phyloP scores from a whole-genome alignment of 2,113 vertebrate genomes.

The Microcebus murinus region DNA sequence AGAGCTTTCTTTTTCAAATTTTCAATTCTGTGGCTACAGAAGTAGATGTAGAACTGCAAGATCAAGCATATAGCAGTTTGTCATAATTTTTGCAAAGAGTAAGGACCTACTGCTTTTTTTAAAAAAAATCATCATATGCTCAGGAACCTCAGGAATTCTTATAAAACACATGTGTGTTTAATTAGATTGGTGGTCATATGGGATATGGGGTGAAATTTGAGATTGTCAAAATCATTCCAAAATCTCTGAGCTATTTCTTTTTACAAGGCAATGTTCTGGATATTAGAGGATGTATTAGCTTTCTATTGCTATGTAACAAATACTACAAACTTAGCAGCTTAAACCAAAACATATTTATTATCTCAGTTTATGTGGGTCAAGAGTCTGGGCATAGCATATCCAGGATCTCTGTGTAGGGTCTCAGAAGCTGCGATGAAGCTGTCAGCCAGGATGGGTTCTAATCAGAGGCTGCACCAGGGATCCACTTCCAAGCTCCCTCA shows the following conservation, averaged over 20 bases:
- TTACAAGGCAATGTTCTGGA: not conserved
- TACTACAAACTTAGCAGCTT: not conserved
- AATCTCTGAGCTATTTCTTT: not conserved
- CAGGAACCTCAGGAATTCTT: not conserved
- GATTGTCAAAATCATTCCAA: conserved; percentile 11
- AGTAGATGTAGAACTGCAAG: not conserved
- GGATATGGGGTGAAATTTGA: conserved; percentile 18
- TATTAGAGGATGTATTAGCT: not conserved
- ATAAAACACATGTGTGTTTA: not conserved
- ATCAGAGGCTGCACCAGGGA: not conserved
- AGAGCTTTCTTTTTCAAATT: not conserved
- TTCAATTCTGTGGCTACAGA: not conserved
- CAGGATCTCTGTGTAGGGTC: not conserved
- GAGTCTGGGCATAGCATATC: not conserved
- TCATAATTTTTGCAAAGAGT: not conserved
- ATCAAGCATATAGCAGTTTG: not conserved
- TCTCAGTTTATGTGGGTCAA: no score
- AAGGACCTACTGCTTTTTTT: not conserved
- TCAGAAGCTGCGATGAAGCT: not conserved
- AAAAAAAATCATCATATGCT: not conserved
- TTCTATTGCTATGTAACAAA: not conserved
- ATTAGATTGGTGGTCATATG: not conserved
- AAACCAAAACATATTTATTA: not conserved
- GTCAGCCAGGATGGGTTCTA: not conserved
- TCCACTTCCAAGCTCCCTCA: no score